These are phyloP conservation scores for Hemibagrus guttatus DNA, from an alignment of 2,797 vertebrate species.

Conservation along the genomic window DNA sequence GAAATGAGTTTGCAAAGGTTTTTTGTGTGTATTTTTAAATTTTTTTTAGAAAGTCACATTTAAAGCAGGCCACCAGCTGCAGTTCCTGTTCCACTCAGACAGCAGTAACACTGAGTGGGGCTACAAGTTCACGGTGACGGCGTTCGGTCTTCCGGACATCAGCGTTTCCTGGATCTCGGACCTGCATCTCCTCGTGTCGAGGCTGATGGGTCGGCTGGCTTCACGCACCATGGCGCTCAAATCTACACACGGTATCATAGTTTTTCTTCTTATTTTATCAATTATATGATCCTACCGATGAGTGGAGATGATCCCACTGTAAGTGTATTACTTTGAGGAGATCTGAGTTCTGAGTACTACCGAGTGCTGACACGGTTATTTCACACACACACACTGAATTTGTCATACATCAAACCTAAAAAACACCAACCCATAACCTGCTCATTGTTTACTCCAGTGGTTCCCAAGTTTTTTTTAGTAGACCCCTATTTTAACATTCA, in stretches of 20 bases:
- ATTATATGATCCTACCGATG: no score
- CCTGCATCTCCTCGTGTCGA: constrained; percentile 90
- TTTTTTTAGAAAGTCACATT: constrained; percentile 90
- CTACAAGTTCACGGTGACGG: constrained; percentile 93
- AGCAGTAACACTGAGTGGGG: constrained; percentile 99
- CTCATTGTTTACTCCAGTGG: no score
- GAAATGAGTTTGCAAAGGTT: background rate
- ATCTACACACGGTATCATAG: constrained; percentile 77
- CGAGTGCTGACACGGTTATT: background rate
- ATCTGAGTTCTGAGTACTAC: background rate
- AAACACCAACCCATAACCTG: background rate
- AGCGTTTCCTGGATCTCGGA: constrained; percentile 94
- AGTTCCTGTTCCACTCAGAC: constrained; percentile 98
- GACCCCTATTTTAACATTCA: no score
- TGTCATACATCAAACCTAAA: background rate
- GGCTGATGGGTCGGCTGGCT: constrained; percentile 95
- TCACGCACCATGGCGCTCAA: constrained; percentile 91
- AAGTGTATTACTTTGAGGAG: background rate
- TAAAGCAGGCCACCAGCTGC: constrained; percentile 93
- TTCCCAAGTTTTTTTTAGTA: no score
- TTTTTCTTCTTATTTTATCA: background rate
- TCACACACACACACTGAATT: background rate
- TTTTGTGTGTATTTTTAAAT: background rate
- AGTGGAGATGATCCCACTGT: background rate
- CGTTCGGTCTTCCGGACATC: constrained; percentile 90